Conservation (phyloP, 2,797 vertebrate genomes). For the Anguilla megastoma region DNA sequence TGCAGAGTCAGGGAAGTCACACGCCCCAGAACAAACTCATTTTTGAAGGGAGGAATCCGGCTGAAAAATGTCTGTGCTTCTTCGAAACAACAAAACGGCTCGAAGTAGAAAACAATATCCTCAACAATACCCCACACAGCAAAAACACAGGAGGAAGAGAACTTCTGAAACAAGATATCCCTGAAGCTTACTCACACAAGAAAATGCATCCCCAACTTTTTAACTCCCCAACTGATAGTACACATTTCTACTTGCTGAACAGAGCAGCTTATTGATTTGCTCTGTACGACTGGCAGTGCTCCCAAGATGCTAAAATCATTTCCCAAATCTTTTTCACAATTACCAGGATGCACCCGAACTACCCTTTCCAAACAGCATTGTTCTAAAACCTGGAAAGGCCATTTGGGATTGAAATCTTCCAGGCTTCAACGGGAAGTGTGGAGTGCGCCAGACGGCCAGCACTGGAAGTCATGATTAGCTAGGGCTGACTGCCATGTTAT, state of each 20-base stretch:
- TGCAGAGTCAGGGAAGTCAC: conserved; percentile 35
- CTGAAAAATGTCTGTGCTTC: background rate
- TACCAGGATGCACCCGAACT: background rate
- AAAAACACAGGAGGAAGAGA: background rate
- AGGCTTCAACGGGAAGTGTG: background rate
- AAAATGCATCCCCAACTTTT: background rate
- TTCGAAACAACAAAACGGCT: background rate
- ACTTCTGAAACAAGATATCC: background rate
- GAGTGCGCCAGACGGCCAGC: background rate
- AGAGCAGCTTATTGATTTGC: background rate
- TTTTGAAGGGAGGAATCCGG: conserved; percentile 38
- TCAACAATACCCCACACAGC: background rate
- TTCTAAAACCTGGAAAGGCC: background rate
- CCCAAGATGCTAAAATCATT: background rate
- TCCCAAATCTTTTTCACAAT: background rate
- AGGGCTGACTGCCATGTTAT: background rate
- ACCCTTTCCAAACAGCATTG: background rate
- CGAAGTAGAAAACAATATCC: background rate
- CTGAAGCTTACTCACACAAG: background rate
- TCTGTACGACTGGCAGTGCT: background rate
- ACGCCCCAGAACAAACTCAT: conserved; percentile 41
- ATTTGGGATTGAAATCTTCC: background rate
- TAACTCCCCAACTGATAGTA: background rate
- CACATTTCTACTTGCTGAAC: background rate
- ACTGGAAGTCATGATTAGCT: background rate